These are phyloP conservation scores for Brachionus manjavacas DNA, from an alignment of 1,140 invertebrate species.

Conservation along the genomic window DNA sequence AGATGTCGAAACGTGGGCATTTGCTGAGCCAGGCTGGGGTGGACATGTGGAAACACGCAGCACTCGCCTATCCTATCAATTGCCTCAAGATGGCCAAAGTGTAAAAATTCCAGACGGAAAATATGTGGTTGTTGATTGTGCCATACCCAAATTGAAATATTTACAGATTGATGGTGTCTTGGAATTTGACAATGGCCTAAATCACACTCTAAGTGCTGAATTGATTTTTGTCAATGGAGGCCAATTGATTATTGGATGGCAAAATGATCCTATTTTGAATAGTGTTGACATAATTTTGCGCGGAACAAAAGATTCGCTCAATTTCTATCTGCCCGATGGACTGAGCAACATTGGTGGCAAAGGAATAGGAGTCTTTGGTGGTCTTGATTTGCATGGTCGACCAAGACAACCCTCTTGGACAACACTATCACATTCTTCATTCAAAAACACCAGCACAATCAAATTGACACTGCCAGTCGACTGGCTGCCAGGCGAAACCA, in stretches of 20 bases:
- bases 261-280: slow-evolving; percentile 38
- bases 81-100: slow-evolving; percentile 20
- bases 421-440: background rate
- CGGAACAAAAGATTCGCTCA: slow-evolving; percentile 46
- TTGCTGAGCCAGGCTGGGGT: slow-evolving; percentile 37
- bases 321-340: background rate
- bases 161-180: slow-evolving; percentile 24
- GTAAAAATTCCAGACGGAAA: slow-evolving; percentile 25
- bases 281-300: slow-evolving; percentile 47
- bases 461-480: background rate
- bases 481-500: slow-evolving; percentile 45
- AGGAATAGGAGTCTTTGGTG: slow-evolving; percentile 29
- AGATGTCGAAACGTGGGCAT: slow-evolving; percentile 16
- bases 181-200: slow-evolving; percentile 24
- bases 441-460: background rate
- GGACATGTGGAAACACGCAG: background rate
- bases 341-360: background rate
- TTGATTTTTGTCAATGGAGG: slow-evolving; percentile 50
- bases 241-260: slow-evolving; percentile 48
- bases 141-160: slow-evolving; percentile 22
- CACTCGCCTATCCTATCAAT: background rate
- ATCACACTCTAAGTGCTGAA: slow-evolving; percentile 46
- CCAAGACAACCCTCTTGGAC: slow-evolving; percentile 10
- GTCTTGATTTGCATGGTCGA: slow-evolving; percentile 32
- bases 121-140: background rate